Evolutionary conservation across 1,140 invertebrate genomes (phyloP), one percentile per base, ranked within the genome.

Genomic region (Drosophila littoralis): DNA sequence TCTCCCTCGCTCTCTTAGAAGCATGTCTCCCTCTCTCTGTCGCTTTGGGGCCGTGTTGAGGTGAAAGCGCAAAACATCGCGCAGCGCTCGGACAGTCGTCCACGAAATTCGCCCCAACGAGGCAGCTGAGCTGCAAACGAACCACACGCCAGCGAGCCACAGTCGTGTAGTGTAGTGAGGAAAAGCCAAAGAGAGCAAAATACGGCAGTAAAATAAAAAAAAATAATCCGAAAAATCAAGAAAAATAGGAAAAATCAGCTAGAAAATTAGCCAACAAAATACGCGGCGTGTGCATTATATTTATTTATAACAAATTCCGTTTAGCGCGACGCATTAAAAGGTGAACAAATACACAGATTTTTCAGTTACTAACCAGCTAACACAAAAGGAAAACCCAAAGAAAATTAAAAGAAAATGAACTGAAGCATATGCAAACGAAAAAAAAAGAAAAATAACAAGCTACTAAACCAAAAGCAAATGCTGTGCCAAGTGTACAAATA

Each of bases 21-120:
- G 2, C 22, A 22, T 22, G 46, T 40, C 57, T 58, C 45, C 9
- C 7, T 51, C 6, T 2, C 32, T 35, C n/a, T 13, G 22, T 38
- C 12, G 35, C 33, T 15, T 22, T 15, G n/a, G 45, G 45, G 36
- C 43, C 15, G 32, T 48, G 46, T 50, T 66, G 66, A 61, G 78
- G 66, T 80, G 67, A 85, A 85, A 78, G 33, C 42, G 50, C 40
- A 54, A 65, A 75, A 70, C 67, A 70, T 63, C 67, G 72, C 66
- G 40, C 57, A 55, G n/a, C 36, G 35, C 28, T 57, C 58, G 64
- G 65, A 77, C 83, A 86, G 83, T 86, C 83, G 79, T 65, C 64
- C 66, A 68, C 81, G 74, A 79, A 73, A 77, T 86, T 86, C 66
- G 84, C 83, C 83, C 80, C 83, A 88, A 73, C 83, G 83, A 88